These are phyloP conservation scores for Phasianus colchicus DNA, from an alignment of 2,113 vertebrate species.

Conservation along the genomic window DNA sequence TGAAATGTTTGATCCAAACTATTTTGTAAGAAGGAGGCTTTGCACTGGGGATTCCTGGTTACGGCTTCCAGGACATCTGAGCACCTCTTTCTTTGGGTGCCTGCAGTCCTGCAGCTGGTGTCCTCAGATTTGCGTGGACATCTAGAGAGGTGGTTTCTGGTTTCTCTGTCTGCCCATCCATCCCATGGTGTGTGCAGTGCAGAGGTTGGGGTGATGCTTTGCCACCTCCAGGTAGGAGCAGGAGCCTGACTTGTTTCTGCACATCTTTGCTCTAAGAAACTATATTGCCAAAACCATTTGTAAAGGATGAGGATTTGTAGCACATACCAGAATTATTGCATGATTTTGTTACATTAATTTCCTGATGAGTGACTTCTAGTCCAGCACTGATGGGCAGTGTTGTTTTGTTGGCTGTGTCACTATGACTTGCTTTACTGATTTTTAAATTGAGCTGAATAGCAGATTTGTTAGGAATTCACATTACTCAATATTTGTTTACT, in stretches of 20 bases:
- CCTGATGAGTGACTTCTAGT: background rate
- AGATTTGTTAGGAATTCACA: background rate
- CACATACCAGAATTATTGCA: rapidly evolving
- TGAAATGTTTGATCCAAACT: background rate
- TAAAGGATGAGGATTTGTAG: rapidly evolving
- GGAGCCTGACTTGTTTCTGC: background rate
- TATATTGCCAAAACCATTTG: background rate
- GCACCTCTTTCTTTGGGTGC: rapidly evolving
- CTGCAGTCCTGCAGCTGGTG: background rate
- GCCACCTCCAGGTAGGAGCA: background rate
- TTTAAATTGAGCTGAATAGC: background rate
- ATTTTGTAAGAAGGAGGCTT: background rate
- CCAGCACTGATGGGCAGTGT: background rate
- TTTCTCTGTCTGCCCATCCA: rapidly evolving
- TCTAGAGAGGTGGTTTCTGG: background rate
- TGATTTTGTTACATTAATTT: background rate
- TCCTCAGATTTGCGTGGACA: background rate
- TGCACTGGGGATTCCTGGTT: background rate
- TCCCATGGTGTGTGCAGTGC: rapidly evolving
- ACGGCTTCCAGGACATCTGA: background rate
- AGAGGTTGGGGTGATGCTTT: background rate
- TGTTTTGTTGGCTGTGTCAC: rapidly evolving
- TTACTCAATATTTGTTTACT: slow-evolving; percentile 3
- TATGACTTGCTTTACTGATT: background rate
- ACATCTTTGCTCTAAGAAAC: background rate